phyloP scores from a whole-genome alignment of 2,113 vertebrate genomes.

The Epinephelus fuscoguttatus region DNA sequence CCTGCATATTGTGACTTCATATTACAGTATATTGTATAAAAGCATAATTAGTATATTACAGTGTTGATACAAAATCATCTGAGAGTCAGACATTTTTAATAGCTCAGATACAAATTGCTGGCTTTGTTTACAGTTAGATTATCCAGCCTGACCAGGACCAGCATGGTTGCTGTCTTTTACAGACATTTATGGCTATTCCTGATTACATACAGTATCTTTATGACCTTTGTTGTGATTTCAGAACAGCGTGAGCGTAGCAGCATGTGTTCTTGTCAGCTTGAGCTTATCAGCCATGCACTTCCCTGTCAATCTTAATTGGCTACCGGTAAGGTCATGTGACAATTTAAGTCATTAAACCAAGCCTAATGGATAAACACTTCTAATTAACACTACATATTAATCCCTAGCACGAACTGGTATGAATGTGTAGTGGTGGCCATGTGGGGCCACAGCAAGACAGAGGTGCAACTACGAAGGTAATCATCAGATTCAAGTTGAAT shows the following conservation, averaged over 20 bases:
- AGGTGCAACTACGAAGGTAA: conserved; percentile 3
- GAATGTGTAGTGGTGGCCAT: not conserved
- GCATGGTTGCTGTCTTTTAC: conserved; percentile 12
- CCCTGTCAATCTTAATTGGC: conserved; percentile 30
- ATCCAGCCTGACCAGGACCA: not conserved
- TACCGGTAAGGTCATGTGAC: not conserved
- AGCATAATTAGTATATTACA: conserved; percentile 15
- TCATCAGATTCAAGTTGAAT: conserved; percentile 39
- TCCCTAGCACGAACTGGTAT: not conserved
- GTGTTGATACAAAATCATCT: conserved; percentile 16
- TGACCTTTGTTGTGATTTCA: conserved; percentile 45
- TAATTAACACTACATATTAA: conserved; percentile 13
- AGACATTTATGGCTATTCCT: conserved; percentile 17
- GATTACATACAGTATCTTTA: conserved; percentile 15
- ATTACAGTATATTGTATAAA: not conserved
- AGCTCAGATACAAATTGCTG: not conserved
- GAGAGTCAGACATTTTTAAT: not conserved
- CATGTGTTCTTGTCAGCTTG: conserved; percentile 9
- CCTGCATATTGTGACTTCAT: not conserved
- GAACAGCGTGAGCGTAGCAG: not conserved
- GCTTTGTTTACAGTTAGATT: conserved; percentile 13
- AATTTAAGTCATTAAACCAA: conserved; percentile 19
- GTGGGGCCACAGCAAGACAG: not conserved
- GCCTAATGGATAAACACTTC: conserved; percentile 8
- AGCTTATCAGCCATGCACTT: conserved; percentile 28